phyloP scores from a whole-genome alignment of 2,888 invertebrate genomes.

The Pocota personata region DNA sequence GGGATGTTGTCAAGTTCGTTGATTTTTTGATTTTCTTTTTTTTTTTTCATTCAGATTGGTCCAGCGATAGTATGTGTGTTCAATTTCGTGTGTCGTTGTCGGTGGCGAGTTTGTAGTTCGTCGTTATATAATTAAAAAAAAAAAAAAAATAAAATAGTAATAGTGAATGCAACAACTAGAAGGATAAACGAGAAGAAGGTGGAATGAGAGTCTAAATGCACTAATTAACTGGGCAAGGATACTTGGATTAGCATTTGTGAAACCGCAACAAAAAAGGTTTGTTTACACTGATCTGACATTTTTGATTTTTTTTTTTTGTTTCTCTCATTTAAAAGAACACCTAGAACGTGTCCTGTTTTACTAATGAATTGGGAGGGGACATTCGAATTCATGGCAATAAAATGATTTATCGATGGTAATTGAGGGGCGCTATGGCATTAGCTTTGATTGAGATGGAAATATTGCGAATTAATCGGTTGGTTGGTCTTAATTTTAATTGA shows the following conservation, averaged over 20 bases:
- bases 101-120: neutral
- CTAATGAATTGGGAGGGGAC: slow-evolving; percentile 10
- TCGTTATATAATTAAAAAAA: slow-evolving; percentile 58
- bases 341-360: slow-evolving; percentile 29
- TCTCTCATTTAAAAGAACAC: neutral
- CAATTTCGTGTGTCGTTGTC: slow-evolving; percentile 1
- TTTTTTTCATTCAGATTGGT: slow-evolving; percentile 39
- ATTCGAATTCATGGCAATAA: slow-evolving; percentile 34
- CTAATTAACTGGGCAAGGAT: slow-evolving; percentile 37
- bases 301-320: neutral
- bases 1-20: slow-evolving; percentile 59
- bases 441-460: slow-evolving; percentile 47
- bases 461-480: slow-evolving; percentile 49
- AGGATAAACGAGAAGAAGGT: neutral
- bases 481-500: slow-evolving; percentile 54
- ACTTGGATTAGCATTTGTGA: slow-evolving; percentile 36
- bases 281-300: slow-evolving; percentile 41
- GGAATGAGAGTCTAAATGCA: neutral
- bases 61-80: slow-evolving; percentile 1
- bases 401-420: slow-evolving; percentile 58
- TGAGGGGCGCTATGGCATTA: slow-evolving; percentile 23
- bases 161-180: neutral
- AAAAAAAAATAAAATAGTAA: no score
- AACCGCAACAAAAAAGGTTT: slow-evolving; percentile 65
- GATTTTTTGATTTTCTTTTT: slow-evolving; percentile 44